These are phyloP conservation scores for Passer montanus DNA, from an alignment of 2,113 vertebrate genomes.

Conservation along the genomic window DNA sequence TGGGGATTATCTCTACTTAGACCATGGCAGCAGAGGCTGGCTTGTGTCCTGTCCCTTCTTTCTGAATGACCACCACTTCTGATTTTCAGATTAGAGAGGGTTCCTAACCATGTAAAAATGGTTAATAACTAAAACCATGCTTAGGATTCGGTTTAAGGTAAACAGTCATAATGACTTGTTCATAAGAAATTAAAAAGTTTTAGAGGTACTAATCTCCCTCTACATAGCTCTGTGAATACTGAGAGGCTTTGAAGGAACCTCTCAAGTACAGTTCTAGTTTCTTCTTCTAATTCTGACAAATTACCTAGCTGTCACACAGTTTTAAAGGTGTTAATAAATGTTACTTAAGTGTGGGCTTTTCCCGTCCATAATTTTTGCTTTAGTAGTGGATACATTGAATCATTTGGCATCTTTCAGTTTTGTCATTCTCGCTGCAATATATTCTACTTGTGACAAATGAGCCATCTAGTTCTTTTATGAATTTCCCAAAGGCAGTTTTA, in stretches of 20 bases:
- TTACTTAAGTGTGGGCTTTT: not conserved
- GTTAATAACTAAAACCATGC: not conserved
- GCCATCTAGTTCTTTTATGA: not conserved
- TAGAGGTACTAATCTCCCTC: not conserved
- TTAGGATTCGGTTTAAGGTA: not conserved
- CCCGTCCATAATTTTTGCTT: not conserved
- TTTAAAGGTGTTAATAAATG: not conserved
- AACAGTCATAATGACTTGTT: not conserved
- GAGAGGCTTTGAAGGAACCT: not conserved
- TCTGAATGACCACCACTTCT: not conserved
- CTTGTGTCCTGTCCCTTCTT: not conserved
- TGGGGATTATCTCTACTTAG: not conserved
- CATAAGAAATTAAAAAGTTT: not conserved
- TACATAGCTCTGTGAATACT: not conserved
- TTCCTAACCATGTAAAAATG: not conserved
- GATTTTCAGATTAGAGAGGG: not conserved
- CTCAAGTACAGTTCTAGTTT: not conserved
- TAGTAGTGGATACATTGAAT: not conserved
- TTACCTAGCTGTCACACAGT: not conserved
- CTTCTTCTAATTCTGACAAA: not conserved
- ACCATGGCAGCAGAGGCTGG: not conserved
- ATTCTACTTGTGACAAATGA: not conserved
- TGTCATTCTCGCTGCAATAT: not conserved
- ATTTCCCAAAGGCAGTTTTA: not conserved
- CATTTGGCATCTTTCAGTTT: conserved; percentile 1